A percentile compares a stretch with the other conserved stretches of the same genome.
Evolutionary conservation across 2,888 invertebrate genomes (phyloP).

Genomic region (Prenolepis imparis): DNA sequence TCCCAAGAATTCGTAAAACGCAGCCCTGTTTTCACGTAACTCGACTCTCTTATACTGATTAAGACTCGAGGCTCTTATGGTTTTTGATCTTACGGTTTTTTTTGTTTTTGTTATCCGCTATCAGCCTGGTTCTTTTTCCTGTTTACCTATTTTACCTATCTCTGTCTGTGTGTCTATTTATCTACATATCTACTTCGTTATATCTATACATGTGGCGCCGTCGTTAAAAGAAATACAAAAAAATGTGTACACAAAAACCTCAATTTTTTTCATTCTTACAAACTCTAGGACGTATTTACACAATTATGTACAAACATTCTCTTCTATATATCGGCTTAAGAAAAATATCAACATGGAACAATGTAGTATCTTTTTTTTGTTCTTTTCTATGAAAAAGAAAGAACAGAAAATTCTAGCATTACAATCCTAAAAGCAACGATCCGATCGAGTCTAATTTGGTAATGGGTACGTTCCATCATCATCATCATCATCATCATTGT

Average conservation of each 20-base stretch:
- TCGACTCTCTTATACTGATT: too few relatives aligned
- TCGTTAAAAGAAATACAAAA: conserved; percentile 82
- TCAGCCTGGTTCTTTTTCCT: conserved; percentile 19
- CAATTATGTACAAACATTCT: conserved; percentile 83
- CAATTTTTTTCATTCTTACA: conserved; percentile 80
- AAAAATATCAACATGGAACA: conserved; percentile 81
- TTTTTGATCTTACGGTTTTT: too few relatives aligned
- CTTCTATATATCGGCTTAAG: conserved; percentile 75
- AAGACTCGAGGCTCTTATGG: too few relatives aligned
- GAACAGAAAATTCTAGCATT: conserved; percentile 62
- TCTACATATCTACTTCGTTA: conserved; percentile 58
- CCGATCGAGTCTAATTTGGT: conserved; percentile 36
- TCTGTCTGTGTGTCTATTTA: conserved; percentile 14
- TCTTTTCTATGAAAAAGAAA: conserved; percentile 66
- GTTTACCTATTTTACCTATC: conserved; percentile 25
- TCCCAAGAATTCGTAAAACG: too few relatives aligned
- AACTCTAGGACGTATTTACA: conserved; percentile 84
- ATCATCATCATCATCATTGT: conserved; percentile 62
- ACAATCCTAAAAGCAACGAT: conserved; percentile 63
- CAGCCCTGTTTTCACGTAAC: too few relatives aligned
- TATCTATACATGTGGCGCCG: conserved; percentile 70
- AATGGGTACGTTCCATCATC: neutral
- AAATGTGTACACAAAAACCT: conserved; percentile 83
- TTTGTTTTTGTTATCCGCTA: conserved; percentile 3
- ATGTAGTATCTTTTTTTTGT: conserved; percentile 66